phyloP scores from a whole-genome alignment of 2,797 vertebrate genomes.

The Coluber constrictor region DNA sequence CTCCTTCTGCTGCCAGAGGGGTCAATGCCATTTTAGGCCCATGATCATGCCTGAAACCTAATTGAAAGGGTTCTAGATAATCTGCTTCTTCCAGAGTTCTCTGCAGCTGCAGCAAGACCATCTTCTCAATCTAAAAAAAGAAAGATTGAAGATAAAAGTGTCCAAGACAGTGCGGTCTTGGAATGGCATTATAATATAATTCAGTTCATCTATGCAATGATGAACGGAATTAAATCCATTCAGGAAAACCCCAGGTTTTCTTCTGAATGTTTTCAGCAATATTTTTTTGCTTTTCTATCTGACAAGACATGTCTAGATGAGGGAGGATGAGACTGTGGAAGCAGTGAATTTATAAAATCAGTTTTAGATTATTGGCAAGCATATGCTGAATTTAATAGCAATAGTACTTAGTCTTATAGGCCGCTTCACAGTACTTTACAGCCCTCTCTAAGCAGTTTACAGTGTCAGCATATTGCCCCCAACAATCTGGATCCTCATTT shows the following conservation, averaged over 20 bases:
- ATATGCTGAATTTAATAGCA: constrained; percentile 14
- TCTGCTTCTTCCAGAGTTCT: neutral
- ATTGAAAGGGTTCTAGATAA: neutral
- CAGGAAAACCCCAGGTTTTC: neutral
- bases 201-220: neutral
- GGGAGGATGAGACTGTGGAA: neutral
- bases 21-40: neutral
- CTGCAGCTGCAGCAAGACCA: neutral
- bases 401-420: too few relatives aligned
- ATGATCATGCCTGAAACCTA: neutral
- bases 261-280: neutral
- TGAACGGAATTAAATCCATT: neutral
- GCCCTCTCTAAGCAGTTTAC: too few relatives aligned
- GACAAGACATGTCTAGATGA: neutral
- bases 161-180: neutral
- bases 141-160: neutral
- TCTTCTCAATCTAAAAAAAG: neutral
- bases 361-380: constrained; percentile 22
- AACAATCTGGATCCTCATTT: too few relatives aligned
- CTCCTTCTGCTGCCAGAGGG: neutral
- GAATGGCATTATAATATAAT: neutral
- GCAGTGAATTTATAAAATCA: neutral
- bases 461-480: too few relatives aligned
- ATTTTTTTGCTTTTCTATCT: neutral
- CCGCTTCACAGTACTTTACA: too few relatives aligned